These are phyloP conservation scores for Streblospio benedicti DNA, from an alignment of 1,140 invertebrate species.

Conservation along the genomic window DNA sequence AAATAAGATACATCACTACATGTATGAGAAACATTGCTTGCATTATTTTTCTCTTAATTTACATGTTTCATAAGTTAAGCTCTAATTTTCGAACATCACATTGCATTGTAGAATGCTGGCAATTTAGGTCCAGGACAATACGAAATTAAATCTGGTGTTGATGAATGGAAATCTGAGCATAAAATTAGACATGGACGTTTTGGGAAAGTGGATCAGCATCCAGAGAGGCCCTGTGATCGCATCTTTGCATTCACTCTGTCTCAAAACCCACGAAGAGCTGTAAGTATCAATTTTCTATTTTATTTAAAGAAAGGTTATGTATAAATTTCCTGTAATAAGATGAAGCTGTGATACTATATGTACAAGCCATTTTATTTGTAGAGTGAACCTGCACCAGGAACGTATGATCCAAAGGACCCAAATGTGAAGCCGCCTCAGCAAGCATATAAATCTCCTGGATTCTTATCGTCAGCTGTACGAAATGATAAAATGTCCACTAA, in stretches of 20 bases:
- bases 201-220: slow-evolving; percentile 33
- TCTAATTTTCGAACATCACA: no score
- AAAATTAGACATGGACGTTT: slow-evolving; percentile 35
- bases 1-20: no score
- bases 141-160: slow-evolving; percentile 35
- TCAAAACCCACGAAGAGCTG: slow-evolving; percentile 29
- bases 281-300: slow-evolving; percentile 12
- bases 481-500: slow-evolving; percentile 37
- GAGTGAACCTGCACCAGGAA: slow-evolving; percentile 35
- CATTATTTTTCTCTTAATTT: no score
- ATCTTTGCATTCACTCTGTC: slow-evolving; percentile 32
- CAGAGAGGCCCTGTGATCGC: slow-evolving; percentile 31
- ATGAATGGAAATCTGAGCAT: slow-evolving; percentile 30
- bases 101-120: no score
- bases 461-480: slow-evolving; percentile 38
- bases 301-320: neutral
- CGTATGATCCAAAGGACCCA: slow-evolving; percentile 26
- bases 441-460: slow-evolving; percentile 32
- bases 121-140: slow-evolving; percentile 42
- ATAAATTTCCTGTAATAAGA: neutral
- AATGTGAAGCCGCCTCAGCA: slow-evolving; percentile 23
- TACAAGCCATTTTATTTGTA: slow-evolving; percentile 16
- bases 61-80: no score
- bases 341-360: neutral
- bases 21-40: no score